Conservation (phyloP, 2,797 vertebrate genomes). For the Cryptoblepharus egeriae region DNA sequence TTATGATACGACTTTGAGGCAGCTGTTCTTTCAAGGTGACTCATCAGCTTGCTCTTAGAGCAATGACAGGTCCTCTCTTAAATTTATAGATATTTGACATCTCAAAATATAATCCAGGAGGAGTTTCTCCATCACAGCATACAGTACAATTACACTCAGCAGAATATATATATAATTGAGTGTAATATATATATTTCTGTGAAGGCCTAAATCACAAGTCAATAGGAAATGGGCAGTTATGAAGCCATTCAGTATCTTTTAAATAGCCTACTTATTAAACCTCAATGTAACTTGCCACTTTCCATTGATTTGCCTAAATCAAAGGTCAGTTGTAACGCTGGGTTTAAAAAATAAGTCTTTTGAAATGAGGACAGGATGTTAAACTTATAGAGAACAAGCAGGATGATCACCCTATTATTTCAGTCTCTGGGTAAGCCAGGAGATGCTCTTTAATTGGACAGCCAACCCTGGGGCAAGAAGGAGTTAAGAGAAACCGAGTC, state of each 20-base stretch:
- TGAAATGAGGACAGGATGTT: slow-evolving; percentile 68
- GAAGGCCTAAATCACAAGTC: background rate
- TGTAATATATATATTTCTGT: background rate
- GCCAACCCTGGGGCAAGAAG: slow-evolving; percentile 62
- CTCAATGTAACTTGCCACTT: slow-evolving; percentile 19
- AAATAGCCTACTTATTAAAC: slow-evolving; percentile 26
- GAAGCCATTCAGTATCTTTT: background rate
- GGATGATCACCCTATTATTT: slow-evolving; percentile 56
- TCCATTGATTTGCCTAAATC: slow-evolving; percentile 44
- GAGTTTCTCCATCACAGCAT: background rate
- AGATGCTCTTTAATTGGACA: slow-evolving; percentile 66
- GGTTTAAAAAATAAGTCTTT: slow-evolving; percentile 9
- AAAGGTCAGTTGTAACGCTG: slow-evolving; percentile 50
- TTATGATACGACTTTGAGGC: background rate
- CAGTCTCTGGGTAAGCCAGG: slow-evolving; percentile 64
- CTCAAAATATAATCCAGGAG: background rate
- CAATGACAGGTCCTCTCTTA: slow-evolving; percentile 1
- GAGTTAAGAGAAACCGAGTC: slow-evolving; percentile 67
- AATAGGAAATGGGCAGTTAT: background rate
- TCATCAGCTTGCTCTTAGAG: background rate
- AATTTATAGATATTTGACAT: background rate
- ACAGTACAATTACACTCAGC: background rate
- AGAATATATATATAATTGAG: background rate
- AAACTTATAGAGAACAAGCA: slow-evolving; percentile 56
- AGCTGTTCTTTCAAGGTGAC: background rate